A percentile compares a stretch with the other conserved stretches of the same genome.
These are phyloP conservation scores for Colius striatus DNA, from an alignment of 2,113 vertebrate species.

Conservation along the genomic window DNA sequence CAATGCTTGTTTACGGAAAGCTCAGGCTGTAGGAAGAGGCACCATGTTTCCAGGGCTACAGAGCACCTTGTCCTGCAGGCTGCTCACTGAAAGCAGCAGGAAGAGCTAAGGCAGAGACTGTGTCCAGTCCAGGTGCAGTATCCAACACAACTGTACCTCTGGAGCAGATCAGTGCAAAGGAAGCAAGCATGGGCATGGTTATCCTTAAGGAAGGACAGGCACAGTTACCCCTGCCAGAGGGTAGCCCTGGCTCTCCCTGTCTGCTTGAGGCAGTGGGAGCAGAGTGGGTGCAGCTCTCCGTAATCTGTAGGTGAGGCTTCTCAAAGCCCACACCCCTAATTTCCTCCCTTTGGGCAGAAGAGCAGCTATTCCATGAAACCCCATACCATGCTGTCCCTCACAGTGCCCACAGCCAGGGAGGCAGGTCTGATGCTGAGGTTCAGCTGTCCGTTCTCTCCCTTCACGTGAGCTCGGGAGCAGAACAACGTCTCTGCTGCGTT, in stretches of 20 bases:
- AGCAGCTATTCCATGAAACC: not conserved
- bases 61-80: not conserved
- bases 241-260: not conserved
- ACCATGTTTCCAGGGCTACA: constrained; percentile 31
- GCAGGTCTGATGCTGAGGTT: not conserved
- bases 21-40: not conserved
- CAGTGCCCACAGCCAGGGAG: fast-evolving
- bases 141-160: not conserved
- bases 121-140: not conserved
- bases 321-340: not conserved
- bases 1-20: not conserved
- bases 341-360: not conserved
- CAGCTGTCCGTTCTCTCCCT: not conserved
- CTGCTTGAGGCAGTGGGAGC: not conserved
- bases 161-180: not conserved
- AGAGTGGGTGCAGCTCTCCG: not conserved
- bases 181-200: not conserved
- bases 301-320: not conserved
- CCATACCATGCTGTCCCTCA: not conserved
- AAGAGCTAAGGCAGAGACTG: not conserved
- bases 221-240: not conserved
- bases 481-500: not conserved
- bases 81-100: not conserved
- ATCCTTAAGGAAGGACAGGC: not conserved
- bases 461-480: not conserved